Evolutionary conservation across 2,888 invertebrate genomes (phyloP).

Genomic region (Ctenicera cuprea): DNA sequence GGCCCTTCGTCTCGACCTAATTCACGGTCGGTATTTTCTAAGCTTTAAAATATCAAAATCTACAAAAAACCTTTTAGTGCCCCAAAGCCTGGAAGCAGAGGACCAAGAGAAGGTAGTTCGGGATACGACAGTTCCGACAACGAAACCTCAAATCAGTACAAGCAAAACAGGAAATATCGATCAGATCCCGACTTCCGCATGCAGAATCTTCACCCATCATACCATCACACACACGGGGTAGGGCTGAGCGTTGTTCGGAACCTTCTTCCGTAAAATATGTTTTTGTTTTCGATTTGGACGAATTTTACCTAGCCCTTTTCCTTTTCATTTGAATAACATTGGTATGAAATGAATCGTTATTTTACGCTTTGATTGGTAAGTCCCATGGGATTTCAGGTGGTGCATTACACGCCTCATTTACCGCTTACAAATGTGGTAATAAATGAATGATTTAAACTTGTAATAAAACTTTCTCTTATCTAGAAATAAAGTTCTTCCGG

Average conservation of each 20-base stretch:
- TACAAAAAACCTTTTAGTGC: slow-evolving; percentile 70
- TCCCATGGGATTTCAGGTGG: slow-evolving; percentile 47
- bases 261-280: slow-evolving; percentile 26
- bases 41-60: neutral
- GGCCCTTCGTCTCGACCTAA: slow-evolving; percentile 73
- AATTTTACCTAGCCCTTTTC: slow-evolving; percentile 25
- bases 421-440: slow-evolving; percentile 35
- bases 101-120: slow-evolving; percentile 89
- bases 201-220: slow-evolving; percentile 77
- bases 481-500: slow-evolving; percentile 34
- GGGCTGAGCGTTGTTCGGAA: slow-evolving; percentile 50
- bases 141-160: slow-evolving; percentile 79
- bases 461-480: slow-evolving; percentile 38
- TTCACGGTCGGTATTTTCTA: slow-evolving; percentile 68
- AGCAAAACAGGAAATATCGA: slow-evolving; percentile 84
- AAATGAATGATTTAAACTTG: slow-evolving; percentile 27
- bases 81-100: slow-evolving; percentile 76
- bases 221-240: slow-evolving; percentile 71
- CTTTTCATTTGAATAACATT: slow-evolving; percentile 2
- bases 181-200: slow-evolving; percentile 91
- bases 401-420: slow-evolving; percentile 60
- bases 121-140: slow-evolving; percentile 95
- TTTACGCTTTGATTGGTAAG: slow-evolving; percentile 20
- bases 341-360: neutral
- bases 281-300: slow-evolving; percentile 18